Percentiles rank a stretch among this genome's conserved stretches.
phyloP scores from a whole-genome alignment of 2,888 invertebrate species.

The Dendrolimus pini region DNA sequence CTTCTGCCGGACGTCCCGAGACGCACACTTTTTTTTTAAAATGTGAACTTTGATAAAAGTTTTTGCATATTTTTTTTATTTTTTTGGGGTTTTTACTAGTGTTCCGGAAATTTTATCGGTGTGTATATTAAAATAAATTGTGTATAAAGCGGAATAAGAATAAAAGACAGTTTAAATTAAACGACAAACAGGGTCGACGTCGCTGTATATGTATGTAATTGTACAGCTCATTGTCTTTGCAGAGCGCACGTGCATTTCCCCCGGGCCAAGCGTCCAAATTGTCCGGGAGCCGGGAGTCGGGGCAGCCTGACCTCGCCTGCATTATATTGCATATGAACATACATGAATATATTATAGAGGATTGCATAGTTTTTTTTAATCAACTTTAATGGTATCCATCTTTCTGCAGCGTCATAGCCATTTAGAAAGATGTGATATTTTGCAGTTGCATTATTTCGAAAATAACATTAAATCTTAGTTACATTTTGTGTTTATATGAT shows the following conservation, averaged over 20 bases:
- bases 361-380: neutral
- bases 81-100: too few species aligned
- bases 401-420: neutral
- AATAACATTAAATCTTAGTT: too few species aligned
- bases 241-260: slow-evolving; percentile 40
- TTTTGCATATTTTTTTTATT: too few species aligned
- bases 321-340: neutral
- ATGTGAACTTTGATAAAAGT: too few species aligned
- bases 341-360: neutral
- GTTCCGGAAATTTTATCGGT: too few species aligned
- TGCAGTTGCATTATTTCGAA: too few species aligned
- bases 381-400: neutral
- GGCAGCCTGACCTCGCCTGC: neutral
- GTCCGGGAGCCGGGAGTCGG: slow-evolving; percentile 15
- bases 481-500: too few species aligned
- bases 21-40: too few species aligned
- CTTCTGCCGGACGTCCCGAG: too few species aligned
- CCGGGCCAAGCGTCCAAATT: slow-evolving; percentile 26
- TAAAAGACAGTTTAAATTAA: neutral
- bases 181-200: neutral
- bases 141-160: neutral
- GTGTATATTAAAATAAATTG: too few species aligned
- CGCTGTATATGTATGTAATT: neutral
- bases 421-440: too few species aligned
- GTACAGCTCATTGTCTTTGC: slow-evolving; percentile 26